Base-by-base conservation (phyloP, 1,140 invertebrate species). In the Achatina immaculata region DNA sequence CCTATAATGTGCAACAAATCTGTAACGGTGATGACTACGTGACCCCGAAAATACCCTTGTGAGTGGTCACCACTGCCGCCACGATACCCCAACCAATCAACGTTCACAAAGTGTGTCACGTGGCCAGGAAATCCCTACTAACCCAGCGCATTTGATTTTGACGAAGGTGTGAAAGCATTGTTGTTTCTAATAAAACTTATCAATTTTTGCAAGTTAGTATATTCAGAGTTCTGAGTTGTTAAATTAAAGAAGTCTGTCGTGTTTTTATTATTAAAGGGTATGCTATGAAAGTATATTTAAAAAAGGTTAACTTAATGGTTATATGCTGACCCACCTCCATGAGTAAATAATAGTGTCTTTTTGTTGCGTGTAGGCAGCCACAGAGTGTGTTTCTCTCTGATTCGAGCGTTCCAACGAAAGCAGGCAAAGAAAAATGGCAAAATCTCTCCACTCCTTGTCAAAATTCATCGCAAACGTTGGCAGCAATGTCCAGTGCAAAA, bases 351-450 rank as follows among this genome's bases (percentile, higher is more conserved):
- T 7, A 21, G n/a, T 34, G 16, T 62, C 58, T 16, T 28, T 31
- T 62, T 62, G n/a, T 62, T 62, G 28, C 31, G 6, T 34, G 58
- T 34, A 34, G 6, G 1, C 4, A 31, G 4, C 21, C 21, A 6
- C 7, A 2, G 58, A 31, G 4, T 55, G 58, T 62, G n/a, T 31
- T 62, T 28, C 28, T 62, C 19, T 55, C 7, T 55, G 48, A 14
- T 14, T 14, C 19, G 48, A 21, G 48, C 48, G 24, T 19, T 6
- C 24, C 48, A 21, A 55, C 7, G 2, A 24, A 34, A 62, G 28
- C n/a, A n/a, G 58, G 28, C 58, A 62, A 36, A 66, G 4, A 48
- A 86, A 83, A 81, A 89, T 89, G 88, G 87, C 88, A 80, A 88
- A 86, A 84, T 82, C 87, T 75, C 82, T 89, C 1, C 77, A 81